phyloP scores from a whole-genome alignment of 2,888 invertebrate genomes.

The Troilus luridus region DNA sequence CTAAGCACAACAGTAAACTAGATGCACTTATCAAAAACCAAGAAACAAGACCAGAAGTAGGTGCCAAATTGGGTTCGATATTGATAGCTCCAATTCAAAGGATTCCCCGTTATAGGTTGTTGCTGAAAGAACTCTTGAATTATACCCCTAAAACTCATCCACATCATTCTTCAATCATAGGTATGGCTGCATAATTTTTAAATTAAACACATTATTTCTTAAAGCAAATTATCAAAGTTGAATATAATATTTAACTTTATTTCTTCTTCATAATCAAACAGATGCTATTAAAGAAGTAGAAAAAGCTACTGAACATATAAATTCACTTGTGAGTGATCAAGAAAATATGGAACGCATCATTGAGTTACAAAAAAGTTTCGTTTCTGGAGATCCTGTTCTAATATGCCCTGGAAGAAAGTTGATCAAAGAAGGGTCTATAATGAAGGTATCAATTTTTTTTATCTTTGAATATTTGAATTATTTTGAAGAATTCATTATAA shows the following conservation, averaged over 20 bases:
- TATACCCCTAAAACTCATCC: slow-evolving; percentile 74
- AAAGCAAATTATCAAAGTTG: background rate
- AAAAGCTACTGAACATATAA: slow-evolving; percentile 79
- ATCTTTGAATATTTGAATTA: background rate
- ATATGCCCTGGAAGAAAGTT: slow-evolving; percentile 79
- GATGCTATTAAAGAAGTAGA: slow-evolving; percentile 79
- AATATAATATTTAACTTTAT: slow-evolving; percentile 3
- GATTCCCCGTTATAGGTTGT: slow-evolving; percentile 81
- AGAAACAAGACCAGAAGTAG: slow-evolving; percentile 80
- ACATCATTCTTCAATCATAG: slow-evolving; percentile 73
- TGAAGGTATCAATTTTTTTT: slow-evolving; percentile 71
- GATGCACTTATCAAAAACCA: slow-evolving; percentile 75
- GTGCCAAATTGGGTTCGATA: slow-evolving; percentile 78
- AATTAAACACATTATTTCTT: slow-evolving; percentile 9
- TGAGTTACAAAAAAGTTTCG: slow-evolving; percentile 77
- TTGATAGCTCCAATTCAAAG: slow-evolving; percentile 85
- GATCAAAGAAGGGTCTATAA: slow-evolving; percentile 77
- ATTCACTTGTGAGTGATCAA: slow-evolving; percentile 80
- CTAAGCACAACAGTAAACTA: slow-evolving; percentile 72
- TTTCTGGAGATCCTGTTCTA: slow-evolving; percentile 76
- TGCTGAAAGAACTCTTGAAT: slow-evolving; percentile 78
- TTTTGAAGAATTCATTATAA: no score
- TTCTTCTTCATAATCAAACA: slow-evolving; percentile 66
- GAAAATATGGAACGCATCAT: slow-evolving; percentile 80
- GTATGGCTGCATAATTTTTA: slow-evolving; percentile 67